Conservation (phyloP, 2,888 invertebrate species). For the Ophion costatus region DNA sequence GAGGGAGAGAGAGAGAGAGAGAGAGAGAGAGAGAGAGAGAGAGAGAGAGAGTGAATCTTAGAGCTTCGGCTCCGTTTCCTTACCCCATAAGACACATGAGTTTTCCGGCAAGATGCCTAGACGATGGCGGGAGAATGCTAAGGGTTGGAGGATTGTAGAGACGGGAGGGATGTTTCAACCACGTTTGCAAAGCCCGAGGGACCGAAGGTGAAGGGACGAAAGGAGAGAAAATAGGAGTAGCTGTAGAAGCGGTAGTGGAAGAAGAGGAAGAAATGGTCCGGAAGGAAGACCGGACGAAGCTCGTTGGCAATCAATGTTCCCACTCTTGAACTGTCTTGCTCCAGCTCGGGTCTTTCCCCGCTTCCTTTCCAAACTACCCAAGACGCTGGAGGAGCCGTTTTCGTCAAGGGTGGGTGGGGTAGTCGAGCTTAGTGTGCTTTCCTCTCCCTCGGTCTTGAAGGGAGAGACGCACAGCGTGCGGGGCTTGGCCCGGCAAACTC, state of each 20-base stretch:
- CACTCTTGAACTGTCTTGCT: slow-evolving; percentile 71
- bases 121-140: slow-evolving; percentile 65
- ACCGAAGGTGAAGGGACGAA: slow-evolving; percentile 17
- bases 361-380: slow-evolving; percentile 39
- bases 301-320: slow-evolving; percentile 83
- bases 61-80: slow-evolving; percentile 46
- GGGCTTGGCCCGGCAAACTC: slow-evolving; percentile 76
- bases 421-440: neutral
- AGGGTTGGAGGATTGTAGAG: slow-evolving; percentile 63
- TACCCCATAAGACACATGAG: slow-evolving; percentile 30
- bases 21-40: slow-evolving; percentile 29
- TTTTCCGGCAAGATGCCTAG: slow-evolving; percentile 43
- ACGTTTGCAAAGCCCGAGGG: slow-evolving; percentile 37
- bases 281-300: slow-evolving; percentile 64
- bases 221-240: slow-evolving; percentile 55
- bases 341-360: slow-evolving; percentile 31
- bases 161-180: slow-evolving; percentile 47
- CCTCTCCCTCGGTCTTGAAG: slow-evolving; percentile 62
- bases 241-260: slow-evolving; percentile 60
- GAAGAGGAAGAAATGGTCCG: slow-evolving; percentile 47
- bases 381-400: slow-evolving; percentile 9
- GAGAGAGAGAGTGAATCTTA: slow-evolving; percentile 41
- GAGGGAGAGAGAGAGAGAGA: slow-evolving; percentile 36
- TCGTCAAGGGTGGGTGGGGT: slow-evolving; percentile 8
- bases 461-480: slow-evolving; percentile 69